Percentiles rank a stretch among this genome's conserved stretches.
Conservation (phyloP, 2,888 invertebrate species). For the Archips crataeganus region DNA sequence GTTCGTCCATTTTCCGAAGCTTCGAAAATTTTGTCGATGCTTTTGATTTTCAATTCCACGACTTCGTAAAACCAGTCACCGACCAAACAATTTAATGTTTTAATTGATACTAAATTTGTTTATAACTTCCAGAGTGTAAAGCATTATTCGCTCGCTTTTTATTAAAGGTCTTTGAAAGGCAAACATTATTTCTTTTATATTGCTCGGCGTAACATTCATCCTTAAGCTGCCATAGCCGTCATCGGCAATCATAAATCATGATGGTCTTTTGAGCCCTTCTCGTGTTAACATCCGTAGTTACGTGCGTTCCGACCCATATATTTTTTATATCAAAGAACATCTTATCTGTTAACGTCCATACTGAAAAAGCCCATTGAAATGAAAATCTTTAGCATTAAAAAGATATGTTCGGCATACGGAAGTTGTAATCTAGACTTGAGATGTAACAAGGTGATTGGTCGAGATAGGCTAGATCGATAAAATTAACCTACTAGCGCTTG, state of each 20-base stretch:
- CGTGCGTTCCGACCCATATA: constrained; percentile 29
- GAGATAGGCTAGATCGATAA: constrained; percentile 62
- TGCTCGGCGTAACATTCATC: constrained; percentile 29
- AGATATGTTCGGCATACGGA: constrained; percentile 34
- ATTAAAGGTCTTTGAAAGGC: constrained; percentile 5
- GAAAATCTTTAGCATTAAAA: neutral
- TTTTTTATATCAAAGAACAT: constrained; percentile 30
- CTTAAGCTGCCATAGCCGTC: constrained; percentile 23
- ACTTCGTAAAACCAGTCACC: constrained; percentile 4
- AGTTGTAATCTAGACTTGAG: constrained; percentile 44
- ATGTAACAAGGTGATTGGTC: constrained; percentile 25
- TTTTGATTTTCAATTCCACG: constrained; percentile 4
- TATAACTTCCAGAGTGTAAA: neutral
- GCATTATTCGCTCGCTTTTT: constrained; percentile 1
- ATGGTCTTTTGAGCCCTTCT: constrained; percentile 31
- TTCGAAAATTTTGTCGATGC: constrained; percentile 16
- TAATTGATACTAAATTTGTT: neutral
- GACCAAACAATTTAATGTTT: neutral
- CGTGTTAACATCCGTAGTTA: constrained; percentile 39
- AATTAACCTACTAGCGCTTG: constrained; percentile 70
- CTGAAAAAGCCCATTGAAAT: constrained; percentile 12
- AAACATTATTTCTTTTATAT: constrained; percentile 34
- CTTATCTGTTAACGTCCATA: constrained; percentile 27
- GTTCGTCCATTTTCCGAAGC: constrained; percentile 14
- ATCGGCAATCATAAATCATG: constrained; percentile 38